Conservation (phyloP, 2,888 invertebrate genomes). For the Achlya flavicornis region DNA sequence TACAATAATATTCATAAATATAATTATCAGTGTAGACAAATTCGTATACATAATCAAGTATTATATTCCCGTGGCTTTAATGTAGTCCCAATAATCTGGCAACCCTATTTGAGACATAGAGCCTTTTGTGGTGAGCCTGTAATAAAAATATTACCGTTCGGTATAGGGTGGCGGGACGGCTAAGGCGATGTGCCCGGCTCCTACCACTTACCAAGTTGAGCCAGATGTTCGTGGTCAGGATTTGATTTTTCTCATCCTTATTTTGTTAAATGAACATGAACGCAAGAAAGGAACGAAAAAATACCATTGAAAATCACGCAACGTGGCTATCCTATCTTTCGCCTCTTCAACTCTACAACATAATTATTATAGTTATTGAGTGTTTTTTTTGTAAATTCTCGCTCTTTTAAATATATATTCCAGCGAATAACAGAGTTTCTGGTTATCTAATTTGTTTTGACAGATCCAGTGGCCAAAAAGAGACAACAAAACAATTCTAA, state of each 20-base stretch:
- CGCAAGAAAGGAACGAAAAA: constrained; percentile 81
- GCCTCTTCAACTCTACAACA: constrained; percentile 27
- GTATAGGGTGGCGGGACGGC: constrained; percentile 65
- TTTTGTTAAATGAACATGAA: constrained; percentile 85
- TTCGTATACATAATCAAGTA: too few species aligned
- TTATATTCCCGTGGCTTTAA: background rate
- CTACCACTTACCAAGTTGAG: constrained; percentile 97
- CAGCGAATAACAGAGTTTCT: constrained; percentile 30
- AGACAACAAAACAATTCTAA: too few species aligned
- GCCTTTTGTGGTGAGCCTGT: constrained; percentile 9
- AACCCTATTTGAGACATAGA: constrained; percentile 5
- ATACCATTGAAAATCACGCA: constrained; percentile 66
- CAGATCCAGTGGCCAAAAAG: too few species aligned
- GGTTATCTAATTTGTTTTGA: background rate
- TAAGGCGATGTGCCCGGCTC: constrained; percentile 74
- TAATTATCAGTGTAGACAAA: background rate
- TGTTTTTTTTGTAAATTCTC: background rate
- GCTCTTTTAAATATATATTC: constrained; percentile 26
- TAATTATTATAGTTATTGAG: background rate
- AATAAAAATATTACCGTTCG: constrained; percentile 21
- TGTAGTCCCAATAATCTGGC: constrained; percentile 2
- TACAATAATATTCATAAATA: background rate
- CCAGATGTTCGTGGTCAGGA: constrained; percentile 99
- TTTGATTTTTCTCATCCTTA: constrained; percentile 99
- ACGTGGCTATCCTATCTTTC: constrained; percentile 27